phyloP scores from a whole-genome alignment of 2,797 vertebrate genomes.

The Pipistrellus kuhlii region DNA sequence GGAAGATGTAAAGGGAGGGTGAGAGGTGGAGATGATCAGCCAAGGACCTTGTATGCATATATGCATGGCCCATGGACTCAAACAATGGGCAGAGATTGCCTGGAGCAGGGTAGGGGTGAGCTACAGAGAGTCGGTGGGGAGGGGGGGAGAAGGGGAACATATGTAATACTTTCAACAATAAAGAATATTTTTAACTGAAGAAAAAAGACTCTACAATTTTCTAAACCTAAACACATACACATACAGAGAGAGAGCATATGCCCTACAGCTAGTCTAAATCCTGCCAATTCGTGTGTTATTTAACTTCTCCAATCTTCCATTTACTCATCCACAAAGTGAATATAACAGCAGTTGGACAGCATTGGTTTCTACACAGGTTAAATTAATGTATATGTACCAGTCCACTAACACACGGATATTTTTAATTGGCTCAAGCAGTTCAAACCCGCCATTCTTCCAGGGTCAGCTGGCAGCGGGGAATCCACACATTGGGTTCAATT shows the following conservation, averaged over 20 bases:
- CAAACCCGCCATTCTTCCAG: background rate
- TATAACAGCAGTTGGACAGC: background rate
- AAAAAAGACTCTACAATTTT: too few species aligned
- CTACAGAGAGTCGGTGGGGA: too few species aligned
- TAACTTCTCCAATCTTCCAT: conserved; percentile 2
- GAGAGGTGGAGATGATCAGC: too few species aligned
- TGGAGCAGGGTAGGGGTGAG: too few species aligned
- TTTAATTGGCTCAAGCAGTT: background rate
- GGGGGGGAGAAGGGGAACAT: too few species aligned
- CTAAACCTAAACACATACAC: too few species aligned
- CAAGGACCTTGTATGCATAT: too few species aligned
- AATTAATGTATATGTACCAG: background rate
- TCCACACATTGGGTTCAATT: background rate
- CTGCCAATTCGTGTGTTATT: background rate
- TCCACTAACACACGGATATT: background rate
- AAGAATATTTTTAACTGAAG: too few species aligned
- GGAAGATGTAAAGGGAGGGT: too few species aligned
- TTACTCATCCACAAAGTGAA: conserved; percentile 18
- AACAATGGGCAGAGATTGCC: too few species aligned
- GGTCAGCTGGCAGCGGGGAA: background rate
- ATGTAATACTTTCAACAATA: too few species aligned
- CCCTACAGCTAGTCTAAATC: background rate
- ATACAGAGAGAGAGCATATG: background rate
- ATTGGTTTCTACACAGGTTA: background rate
- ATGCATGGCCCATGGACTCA: too few species aligned